These are phyloP conservation scores for Oxytorus armatus DNA, from an alignment of 2,888 invertebrate species.

Conservation along the genomic window DNA sequence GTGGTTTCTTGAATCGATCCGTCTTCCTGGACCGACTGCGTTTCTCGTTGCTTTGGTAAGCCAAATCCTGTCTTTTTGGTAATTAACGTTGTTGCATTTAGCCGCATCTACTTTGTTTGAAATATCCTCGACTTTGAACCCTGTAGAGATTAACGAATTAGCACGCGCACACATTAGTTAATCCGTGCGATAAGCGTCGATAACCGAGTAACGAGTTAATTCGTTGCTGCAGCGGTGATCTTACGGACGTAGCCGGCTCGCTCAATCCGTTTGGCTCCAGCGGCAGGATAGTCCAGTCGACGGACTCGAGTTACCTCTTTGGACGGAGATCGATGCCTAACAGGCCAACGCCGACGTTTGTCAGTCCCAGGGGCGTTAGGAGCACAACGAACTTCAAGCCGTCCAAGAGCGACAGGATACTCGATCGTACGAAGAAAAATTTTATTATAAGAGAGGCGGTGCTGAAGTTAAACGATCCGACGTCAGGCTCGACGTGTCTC, in stretches of 20 bases:
- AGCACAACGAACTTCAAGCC: constrained; percentile 81
- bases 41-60: too few relatives aligned
- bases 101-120: too few relatives aligned
- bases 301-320: constrained; percentile 76
- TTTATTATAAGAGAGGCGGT: constrained; percentile 81
- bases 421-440: constrained; percentile 75
- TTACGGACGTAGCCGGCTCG: not conserved
- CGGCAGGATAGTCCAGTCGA: constrained; percentile 65
- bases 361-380: constrained; percentile 77
- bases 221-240: constrained; percentile 5
- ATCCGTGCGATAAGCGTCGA: too few relatives aligned
- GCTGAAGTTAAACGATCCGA: constrained; percentile 75
- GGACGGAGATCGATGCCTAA: constrained; percentile 76
- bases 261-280: constrained; percentile 77
- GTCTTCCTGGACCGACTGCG: too few relatives aligned
- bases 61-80: too few relatives aligned
- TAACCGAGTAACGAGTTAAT: not conserved
- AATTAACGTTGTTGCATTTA: too few relatives aligned
- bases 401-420: constrained; percentile 76
- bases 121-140: too few relatives aligned
- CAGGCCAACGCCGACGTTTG: constrained; percentile 70
- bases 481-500: constrained; percentile 68
- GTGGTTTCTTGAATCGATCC: too few relatives aligned
- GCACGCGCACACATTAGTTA: too few relatives aligned
- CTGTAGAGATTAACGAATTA: too few relatives aligned